Evolutionary conservation across 1,140 invertebrate genomes (phyloP).

Genomic region (Mesaphorura yosii): DNA sequence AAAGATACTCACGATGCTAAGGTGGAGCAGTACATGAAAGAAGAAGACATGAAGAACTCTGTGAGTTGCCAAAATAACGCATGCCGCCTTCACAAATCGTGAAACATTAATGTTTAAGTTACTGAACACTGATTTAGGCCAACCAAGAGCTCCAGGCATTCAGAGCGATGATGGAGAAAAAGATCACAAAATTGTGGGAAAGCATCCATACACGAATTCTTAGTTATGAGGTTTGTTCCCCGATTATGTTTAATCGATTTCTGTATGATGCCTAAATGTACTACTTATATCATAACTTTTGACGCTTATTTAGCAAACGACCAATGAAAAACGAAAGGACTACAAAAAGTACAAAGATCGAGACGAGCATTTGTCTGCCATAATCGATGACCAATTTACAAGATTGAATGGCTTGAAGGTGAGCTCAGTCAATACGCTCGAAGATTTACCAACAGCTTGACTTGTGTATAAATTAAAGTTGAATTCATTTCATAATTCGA

Average conservation of each 20-base stretch:
- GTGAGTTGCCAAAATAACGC: conserved; percentile 10
- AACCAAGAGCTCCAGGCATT: background rate
- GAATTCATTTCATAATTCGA: background rate
- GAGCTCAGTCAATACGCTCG: background rate
- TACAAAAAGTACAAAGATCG: conserved; percentile 10
- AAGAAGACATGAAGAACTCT: conserved; percentile 11
- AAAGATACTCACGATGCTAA: conserved; percentile 16
- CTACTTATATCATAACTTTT: too few species aligned
- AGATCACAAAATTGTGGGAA: background rate
- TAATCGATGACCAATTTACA: conserved; percentile 18
- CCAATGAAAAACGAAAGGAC: conserved; percentile 1
- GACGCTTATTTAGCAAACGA: conserved; percentile 2
- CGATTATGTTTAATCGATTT: too few species aligned
- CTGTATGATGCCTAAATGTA: too few species aligned
- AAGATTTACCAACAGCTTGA: background rate
- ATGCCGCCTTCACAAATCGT: background rate
- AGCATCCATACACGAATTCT: background rate
- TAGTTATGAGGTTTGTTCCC: background rate
- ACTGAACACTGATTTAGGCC: background rate
- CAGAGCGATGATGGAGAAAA: background rate
- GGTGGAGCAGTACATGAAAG: conserved; percentile 11
- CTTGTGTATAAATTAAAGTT: background rate
- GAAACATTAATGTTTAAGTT: background rate
- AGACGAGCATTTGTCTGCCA: conserved; percentile 6
- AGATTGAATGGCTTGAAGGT: conserved; percentile 9